Evolutionary conservation across 2,888 invertebrate genomes (phyloP), one percentile per base, ranked within the genome.

Genomic region (Limenitis camilla): DNA sequence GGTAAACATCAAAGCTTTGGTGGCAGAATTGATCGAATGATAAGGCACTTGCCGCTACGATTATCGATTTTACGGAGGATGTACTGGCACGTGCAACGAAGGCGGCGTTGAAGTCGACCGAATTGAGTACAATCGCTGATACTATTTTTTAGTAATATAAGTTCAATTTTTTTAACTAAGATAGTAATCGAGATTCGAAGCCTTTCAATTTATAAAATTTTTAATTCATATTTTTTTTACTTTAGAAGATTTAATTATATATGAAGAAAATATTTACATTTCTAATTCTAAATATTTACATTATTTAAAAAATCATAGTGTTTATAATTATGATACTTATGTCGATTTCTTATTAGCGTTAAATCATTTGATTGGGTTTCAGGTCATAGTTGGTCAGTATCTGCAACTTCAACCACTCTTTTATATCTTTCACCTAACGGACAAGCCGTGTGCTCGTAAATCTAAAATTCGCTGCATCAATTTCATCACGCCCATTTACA

Each of bases 1-100:
- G 36, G 33, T 29, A 36, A 40, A 40, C 47, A 40, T 53, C 47
- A 44, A 48, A 47, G 40, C 28, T 10, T 45, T 43, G 54, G 54
- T 51, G 44, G 48, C 29, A 35, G 31, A 53, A 45, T 46, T 44
- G 44, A 53, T 50, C 36, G 27, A 9, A 51, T 44, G 38, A 42
- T 36, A 41, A 47, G 44, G 44, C 40, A 40, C 44, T 56, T 41
- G 47, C 31, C 40, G 52, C 46, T 47, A 43, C 27, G 50, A 64
- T 68, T 67, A 67, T 56, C 56, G 59, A 67, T 68, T 67, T 64
- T 62, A 65, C 59, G 67, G 61, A 54, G 60, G 58, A 59, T 60
- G 53, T 58, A 53, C 49, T 29, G 41, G 61, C 59, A 53, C 59
- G 59, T 56, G 59, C 59, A 40, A 45, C 11, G 30, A 45, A 44